phyloP scores from a whole-genome alignment of 2,797 vertebrate genomes.

The Todus mexicanus region DNA sequence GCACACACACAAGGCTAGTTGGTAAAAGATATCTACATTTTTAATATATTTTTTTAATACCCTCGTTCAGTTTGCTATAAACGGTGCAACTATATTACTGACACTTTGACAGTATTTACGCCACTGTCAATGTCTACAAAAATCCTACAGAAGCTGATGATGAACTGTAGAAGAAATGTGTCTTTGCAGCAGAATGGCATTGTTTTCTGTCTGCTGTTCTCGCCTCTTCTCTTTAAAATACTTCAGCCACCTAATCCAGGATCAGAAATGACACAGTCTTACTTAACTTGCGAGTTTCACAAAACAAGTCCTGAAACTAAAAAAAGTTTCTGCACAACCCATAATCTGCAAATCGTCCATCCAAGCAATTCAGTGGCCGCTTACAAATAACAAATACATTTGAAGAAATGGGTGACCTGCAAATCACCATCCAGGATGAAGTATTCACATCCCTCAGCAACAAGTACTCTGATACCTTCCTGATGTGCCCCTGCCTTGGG shows the following conservation, averaged over 20 bases:
- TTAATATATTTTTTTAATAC: background rate
- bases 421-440: background rate
- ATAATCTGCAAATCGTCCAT: background rate
- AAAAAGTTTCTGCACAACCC: background rate
- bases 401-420: background rate
- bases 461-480: background rate
- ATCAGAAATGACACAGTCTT: background rate
- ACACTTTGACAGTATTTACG: background rate
- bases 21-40: background rate
- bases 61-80: background rate
- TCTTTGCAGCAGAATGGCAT: background rate
- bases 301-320: background rate
- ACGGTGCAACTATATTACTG: background rate
- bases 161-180: conserved; percentile 20
- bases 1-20: background rate
- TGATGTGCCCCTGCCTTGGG: too few relatives aligned
- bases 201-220: background rate
- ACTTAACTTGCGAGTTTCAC: background rate
- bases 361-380: background rate
- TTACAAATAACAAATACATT: background rate
- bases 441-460: background rate
- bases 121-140: background rate
- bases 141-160: background rate
- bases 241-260: conserved; percentile 11
- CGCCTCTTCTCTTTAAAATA: background rate